Evolutionary conservation across 1,140 invertebrate species (phyloP), one percentile per base, ranked within the genome.

Genomic region (Eumaeus atala): DNA sequence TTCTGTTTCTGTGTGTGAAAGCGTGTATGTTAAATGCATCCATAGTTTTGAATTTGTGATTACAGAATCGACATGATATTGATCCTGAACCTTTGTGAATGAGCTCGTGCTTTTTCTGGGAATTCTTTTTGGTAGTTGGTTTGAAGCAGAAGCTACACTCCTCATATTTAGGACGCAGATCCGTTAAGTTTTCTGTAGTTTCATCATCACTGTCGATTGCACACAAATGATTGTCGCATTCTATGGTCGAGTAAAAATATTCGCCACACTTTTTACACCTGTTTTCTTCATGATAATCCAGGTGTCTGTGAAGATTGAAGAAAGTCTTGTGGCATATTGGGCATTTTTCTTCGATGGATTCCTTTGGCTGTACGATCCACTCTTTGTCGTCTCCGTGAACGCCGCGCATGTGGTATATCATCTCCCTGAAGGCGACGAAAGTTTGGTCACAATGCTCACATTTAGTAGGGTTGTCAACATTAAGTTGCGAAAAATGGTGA

Each of bases 91-190:
- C 74, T 28, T 58, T 75, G 54, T 89, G 87, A 9, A 82, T 76
- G 12, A 62, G 52, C 36, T 82, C 63, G 61, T 89, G 87, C 50
- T 61, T 62, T 9, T 56, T 57, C 53, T 84, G 79, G 0, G 81
- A 77, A 35, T 67, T 78, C 40, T 71, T 78, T 16, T 56, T 71
- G 0, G 84, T 84, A 6, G 81, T 64, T 0, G 84, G 80, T 59
- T 88, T 88, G 59, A 89, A 89, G 58, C 87, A 89, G 64, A 87
- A 89, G 1, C 54, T 54, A 48, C 87, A 89, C 54, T 89, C 87
- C 34, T 87, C 80, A 52, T 88, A 88, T 9, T 69, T 62, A 1
- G 66, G 61, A 4, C 52, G 56, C 1, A 62, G 17, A n/a, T 63
- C 65, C 14, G 52, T 62, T 0, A 64, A 68, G 21, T 16, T 54